Conservation (phyloP, 2,113 vertebrate species). For the Mobula birostris region DNA sequence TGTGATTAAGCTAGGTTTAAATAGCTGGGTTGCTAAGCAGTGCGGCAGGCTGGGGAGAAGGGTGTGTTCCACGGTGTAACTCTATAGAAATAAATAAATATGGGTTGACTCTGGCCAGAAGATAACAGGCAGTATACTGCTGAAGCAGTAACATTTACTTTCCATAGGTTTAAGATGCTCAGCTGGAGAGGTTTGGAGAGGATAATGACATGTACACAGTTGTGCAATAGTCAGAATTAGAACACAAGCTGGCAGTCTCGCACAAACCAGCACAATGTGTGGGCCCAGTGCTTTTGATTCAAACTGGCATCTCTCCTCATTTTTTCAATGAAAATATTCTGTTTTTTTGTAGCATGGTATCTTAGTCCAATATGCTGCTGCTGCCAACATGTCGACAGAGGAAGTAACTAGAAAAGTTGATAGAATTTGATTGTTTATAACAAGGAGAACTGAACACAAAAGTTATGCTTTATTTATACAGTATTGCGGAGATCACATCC, state of each 20-base stretch:
- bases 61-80: too few species aligned
- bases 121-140: background rate
- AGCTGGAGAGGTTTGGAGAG: background rate
- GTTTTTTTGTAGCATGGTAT: background rate
- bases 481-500: too few species aligned
- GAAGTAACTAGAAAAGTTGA: too few species aligned
- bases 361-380: background rate
- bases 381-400: too few species aligned
- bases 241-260: background rate
- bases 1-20: too few species aligned
- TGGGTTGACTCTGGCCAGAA: background rate
- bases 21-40: too few species aligned
- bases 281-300: background rate
- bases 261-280: background rate
- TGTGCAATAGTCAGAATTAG: too few species aligned
- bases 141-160: background rate
- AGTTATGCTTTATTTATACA: too few species aligned
- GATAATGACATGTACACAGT: background rate
- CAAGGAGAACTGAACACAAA: too few species aligned
- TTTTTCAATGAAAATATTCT: background rate
- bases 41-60: too few species aligned
- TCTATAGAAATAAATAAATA: too few species aligned
- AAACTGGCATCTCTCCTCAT: background rate
- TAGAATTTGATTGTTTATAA: too few species aligned
- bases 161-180: background rate